Evolutionary conservation across 2,888 invertebrate species (phyloP).

Genomic region (Acleris laterana): DNA sequence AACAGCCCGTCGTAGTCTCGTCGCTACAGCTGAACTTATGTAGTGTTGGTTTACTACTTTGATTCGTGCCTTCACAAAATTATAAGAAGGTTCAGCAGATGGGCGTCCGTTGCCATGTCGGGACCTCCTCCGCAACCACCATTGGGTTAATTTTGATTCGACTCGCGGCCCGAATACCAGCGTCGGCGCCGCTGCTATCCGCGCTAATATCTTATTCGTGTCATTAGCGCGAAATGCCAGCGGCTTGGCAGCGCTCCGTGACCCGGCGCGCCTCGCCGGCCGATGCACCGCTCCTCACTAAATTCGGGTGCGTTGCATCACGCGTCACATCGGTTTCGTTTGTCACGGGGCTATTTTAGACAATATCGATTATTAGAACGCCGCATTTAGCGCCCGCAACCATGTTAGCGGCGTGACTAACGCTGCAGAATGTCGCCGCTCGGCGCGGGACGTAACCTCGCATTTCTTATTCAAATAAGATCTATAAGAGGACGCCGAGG

Average conservation of each 20-base stretch:
- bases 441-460: slow-evolving; percentile 68
- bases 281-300: slow-evolving; percentile 79
- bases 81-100: background rate
- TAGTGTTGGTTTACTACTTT: too few species aligned
- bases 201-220: slow-evolving; percentile 83
- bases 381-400: slow-evolving; percentile 68
- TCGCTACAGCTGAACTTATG: background rate
- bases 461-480: slow-evolving; percentile 71
- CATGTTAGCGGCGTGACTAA: slow-evolving; percentile 64
- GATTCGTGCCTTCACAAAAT: background rate
- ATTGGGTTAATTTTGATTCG: slow-evolving; percentile 64
- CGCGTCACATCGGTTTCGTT: slow-evolving; percentile 82
- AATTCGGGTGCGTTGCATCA: slow-evolving; percentile 82
- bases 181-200: slow-evolving; percentile 68
- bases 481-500: slow-evolving; percentile 69
- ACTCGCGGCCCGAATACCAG: slow-evolving; percentile 69
- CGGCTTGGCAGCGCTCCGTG: slow-evolving; percentile 73
- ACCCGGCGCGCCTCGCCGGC: slow-evolving; percentile 60
- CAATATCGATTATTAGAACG: slow-evolving; percentile 82
- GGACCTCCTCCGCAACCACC: slow-evolving; percentile 19
- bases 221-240: slow-evolving; percentile 84
- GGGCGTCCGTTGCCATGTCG: slow-evolving; percentile 17
- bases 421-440: slow-evolving; percentile 47
- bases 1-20: slow-evolving; percentile 11
- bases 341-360: slow-evolving; percentile 82